Conservation (phyloP, 2,113 vertebrate genomes). For the Megalops atlanticus region DNA sequence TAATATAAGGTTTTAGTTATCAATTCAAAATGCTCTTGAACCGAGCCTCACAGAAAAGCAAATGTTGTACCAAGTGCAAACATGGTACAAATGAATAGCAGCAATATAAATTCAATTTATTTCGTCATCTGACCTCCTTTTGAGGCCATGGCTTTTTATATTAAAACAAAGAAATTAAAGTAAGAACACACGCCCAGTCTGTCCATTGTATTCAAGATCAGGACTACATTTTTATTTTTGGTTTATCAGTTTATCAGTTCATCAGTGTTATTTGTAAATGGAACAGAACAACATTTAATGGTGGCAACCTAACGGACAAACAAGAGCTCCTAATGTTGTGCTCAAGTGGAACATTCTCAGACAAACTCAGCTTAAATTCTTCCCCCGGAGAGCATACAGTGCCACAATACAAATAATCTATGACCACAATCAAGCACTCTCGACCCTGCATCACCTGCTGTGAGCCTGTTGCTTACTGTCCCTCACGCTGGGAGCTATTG, state of each 20-base stretch:
- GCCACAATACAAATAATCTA: not conserved
- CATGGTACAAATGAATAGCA: slow-evolving; percentile 1
- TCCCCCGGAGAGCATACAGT: not conserved
- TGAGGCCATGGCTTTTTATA: not conserved
- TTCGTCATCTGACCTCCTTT: not conserved
- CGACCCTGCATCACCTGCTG: not conserved
- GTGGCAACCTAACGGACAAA: not conserved
- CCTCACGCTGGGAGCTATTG: not conserved
- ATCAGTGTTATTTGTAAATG: not conserved
- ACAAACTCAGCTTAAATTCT: not conserved
- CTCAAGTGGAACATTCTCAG: not conserved
- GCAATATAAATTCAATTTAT: slow-evolving; percentile 5
- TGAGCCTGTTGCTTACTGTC: slow-evolving; percentile 3
- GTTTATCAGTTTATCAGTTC: not conserved
- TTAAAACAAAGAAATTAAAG: not conserved
- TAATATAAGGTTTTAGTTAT: slow-evolving; percentile 14
- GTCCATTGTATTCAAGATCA: not conserved
- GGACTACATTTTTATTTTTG: not conserved
- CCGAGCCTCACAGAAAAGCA: not conserved
- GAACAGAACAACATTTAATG: not conserved
- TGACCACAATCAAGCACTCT: not conserved
- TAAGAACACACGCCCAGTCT: not conserved
- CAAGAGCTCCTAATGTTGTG: not conserved
- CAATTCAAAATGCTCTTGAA: slow-evolving; percentile 7
- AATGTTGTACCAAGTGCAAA: slow-evolving; percentile 1